Conservation (phyloP, 2,888 invertebrate species). For the Notodonta dromedarius region DNA sequence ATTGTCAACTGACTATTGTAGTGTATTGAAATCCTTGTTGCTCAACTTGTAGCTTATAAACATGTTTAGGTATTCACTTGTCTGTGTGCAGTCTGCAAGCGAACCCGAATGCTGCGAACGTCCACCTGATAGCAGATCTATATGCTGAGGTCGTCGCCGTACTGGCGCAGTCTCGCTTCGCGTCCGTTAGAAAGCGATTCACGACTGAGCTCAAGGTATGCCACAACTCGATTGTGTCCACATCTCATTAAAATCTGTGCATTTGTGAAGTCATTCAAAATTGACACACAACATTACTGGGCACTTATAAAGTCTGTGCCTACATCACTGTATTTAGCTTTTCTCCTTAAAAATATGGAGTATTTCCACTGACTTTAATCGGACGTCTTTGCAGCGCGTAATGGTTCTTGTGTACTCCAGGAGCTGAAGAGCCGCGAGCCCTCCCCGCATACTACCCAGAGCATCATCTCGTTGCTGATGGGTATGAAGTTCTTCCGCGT, state of each 20-base stretch:
- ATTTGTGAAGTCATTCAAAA: too few relatives aligned
- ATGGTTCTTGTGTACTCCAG: conserved; percentile 39
- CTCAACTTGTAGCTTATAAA: background rate
- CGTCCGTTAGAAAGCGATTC: conserved; percentile 96
- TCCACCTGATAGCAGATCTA: conserved; percentile 98
- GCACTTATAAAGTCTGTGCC: too few relatives aligned
- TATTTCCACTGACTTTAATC: too few relatives aligned
- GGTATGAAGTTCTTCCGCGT: conserved; percentile 99
- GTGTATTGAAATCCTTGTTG: too few relatives aligned
- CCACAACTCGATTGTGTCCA: conserved; percentile 4
- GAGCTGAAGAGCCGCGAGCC: conserved; percentile 91
- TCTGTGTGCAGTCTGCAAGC: conserved; percentile 88
- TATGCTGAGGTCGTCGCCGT: conserved; percentile 99
- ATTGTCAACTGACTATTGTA: too few relatives aligned
- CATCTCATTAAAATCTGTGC: background rate
- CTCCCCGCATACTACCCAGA: conserved; percentile 95
- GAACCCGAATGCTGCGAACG: conserved; percentile 97
- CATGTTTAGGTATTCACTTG: conserved; percentile 3
- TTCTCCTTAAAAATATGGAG: too few relatives aligned
- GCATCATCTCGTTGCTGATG: conserved; percentile 98
- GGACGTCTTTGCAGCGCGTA: background rate
- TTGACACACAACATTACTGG: too few relatives aligned
- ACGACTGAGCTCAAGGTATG: conserved; percentile 94
- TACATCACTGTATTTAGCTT: too few relatives aligned
- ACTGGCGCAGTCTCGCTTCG: conserved; percentile 96